Base-by-base conservation (phyloP, 2,888 invertebrate genomes). In the Mimas tiliae region DNA sequence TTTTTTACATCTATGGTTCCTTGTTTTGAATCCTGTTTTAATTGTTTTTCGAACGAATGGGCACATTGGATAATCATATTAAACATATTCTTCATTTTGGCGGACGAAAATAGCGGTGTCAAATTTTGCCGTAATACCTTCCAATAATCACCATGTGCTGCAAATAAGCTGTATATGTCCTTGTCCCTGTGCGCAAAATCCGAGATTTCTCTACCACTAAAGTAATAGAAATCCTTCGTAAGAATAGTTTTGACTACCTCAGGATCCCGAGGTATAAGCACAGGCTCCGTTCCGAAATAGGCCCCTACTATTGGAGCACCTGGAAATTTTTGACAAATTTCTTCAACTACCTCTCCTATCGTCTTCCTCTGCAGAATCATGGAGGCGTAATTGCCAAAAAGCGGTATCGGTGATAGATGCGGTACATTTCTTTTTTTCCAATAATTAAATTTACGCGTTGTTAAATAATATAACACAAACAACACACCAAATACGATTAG, bases 201-300 rank as follows among this genome's bases (percentile, higher is more conserved):
- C 1, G 71, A 68, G 7, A 72, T 53, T 52, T 74, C 76, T 53
- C 76, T 70, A 33, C 71, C 71, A 65, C 70, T 71, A 66, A 76
- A 78, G 65, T 74, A 72, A 58, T 74, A 72, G 52, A 73, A 78
- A 58, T 78, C 77, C 47, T 76, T 76, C 0, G 72, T 70, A 11
- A 68, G 69, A 34, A 77, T 67, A 0, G 71, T 62, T 58, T 72
- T 78, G 16, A 78, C 64, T 2, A 74, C 12, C 21, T 74, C 71
- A 1, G 76, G 73, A 55, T 76, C 76, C 58, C 71, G 65, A 8
- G 76, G 71, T n/a, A 78, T 62, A 3, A 77, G 68, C 6, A 69
- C 69, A 4, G 77, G 76, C 51, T 75, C 73, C 2, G 72, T 73
- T 7, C 78, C 76, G 33, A 67, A 73, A 65, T 69, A 76, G 6